A percentile compares a stretch with the other conserved stretches of the same genome.
Evolutionary conservation across 2,888 invertebrate species (phyloP).

Genomic region (Geophilus truncorum): DNA sequence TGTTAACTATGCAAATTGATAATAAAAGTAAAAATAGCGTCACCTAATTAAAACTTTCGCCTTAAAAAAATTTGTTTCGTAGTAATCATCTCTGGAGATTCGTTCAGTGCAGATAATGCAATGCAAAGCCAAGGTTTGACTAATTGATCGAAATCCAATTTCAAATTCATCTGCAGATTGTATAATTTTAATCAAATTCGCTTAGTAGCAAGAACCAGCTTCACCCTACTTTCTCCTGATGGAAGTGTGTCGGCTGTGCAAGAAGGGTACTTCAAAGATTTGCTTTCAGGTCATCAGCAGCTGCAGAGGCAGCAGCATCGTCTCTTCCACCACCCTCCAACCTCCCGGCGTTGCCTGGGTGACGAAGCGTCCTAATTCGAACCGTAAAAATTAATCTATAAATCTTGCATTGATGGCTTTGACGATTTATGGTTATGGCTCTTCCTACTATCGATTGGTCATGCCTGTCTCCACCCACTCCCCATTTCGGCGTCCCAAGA

Average conservation of each 20-base stretch:
- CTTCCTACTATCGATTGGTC: conserved; percentile 20
- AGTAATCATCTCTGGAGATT: neutral
- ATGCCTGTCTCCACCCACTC: conserved; percentile 16
- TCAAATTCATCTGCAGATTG: conserved; percentile 14
- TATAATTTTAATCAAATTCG: conserved; percentile 12
- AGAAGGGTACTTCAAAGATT: conserved; percentile 20
- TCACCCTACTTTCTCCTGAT: neutral
- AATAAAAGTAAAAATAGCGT: neutral
- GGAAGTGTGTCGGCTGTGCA: conserved; percentile 20
- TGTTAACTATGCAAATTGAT: no score
- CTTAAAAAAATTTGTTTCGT: neutral
- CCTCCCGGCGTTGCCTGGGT: conserved; percentile 22
- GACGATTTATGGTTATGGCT: conserved; percentile 27
- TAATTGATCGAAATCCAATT: conserved; percentile 12
- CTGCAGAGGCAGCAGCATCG: conserved; percentile 15
- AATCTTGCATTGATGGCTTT: conserved; percentile 30
- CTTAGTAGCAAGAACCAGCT: conserved; percentile 11
- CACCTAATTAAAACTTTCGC: neutral
- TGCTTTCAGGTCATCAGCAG: conserved; percentile 20
- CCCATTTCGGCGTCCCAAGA: neutral
- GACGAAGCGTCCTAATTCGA: conserved; percentile 28
- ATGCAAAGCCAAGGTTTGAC: neutral
- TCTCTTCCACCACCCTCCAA: neutral
- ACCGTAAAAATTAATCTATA: conserved; percentile 31
- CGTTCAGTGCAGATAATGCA: neutral